Evolutionary conservation across 2,113 vertebrate species (phyloP).

Genomic region (Menura novaehollandiae): DNA sequence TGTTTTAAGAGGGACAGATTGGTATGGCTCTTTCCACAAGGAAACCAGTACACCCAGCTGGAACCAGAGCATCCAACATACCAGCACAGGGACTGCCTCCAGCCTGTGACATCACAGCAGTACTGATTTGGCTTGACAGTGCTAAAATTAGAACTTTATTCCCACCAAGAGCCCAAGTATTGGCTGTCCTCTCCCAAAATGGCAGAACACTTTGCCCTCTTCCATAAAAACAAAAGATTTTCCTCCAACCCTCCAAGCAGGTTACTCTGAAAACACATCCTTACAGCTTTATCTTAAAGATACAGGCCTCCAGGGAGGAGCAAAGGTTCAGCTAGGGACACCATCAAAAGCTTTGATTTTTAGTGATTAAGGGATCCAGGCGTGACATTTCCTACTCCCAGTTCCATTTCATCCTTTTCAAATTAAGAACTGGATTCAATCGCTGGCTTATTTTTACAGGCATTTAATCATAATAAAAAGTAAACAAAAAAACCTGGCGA

Average conservation of each 20-base stretch:
- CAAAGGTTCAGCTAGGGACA: not conserved
- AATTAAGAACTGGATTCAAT: slow-evolving; percentile 19
- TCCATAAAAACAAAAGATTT: not conserved
- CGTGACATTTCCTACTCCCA: not conserved
- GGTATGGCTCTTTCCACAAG: not conserved
- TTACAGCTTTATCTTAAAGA: not conserved
- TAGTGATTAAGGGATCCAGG: not conserved
- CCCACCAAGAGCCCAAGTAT: not conserved
- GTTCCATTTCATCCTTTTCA: not conserved
- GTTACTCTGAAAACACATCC: not conserved
- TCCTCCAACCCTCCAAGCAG: not conserved
- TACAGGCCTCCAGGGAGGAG: not conserved
- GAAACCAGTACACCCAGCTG: not conserved
- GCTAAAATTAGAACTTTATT: slow-evolving; percentile 32
- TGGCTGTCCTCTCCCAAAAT: not conserved
- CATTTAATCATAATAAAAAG: slow-evolving; percentile 9
- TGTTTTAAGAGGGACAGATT: not conserved
- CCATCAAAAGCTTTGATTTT: slow-evolving; percentile 12
- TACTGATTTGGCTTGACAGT: not conserved
- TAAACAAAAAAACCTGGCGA: not conserved
- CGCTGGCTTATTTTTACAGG: slow-evolving; percentile 5
- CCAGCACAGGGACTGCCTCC: not conserved
- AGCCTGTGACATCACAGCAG: not conserved
- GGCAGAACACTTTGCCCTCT: not conserved
- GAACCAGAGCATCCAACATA: not conserved